Percentiles rank a stretch among this genome's conserved stretches.
Evolutionary conservation across 2,113 vertebrate genomes (phyloP).

Genomic region (Nesogale talazaci): DNA sequence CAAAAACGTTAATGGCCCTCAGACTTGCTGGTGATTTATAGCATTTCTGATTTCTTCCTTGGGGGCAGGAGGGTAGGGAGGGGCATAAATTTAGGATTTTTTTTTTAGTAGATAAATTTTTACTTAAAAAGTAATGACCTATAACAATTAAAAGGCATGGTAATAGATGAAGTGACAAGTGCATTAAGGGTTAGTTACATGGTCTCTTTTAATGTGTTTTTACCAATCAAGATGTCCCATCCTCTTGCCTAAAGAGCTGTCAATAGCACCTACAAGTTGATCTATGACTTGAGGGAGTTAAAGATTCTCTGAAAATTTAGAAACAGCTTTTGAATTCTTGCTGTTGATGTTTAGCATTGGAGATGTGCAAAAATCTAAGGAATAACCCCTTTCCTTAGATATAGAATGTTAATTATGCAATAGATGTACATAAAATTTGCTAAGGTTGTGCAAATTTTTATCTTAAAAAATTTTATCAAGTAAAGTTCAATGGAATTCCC

Average conservation of each 20-base stretch:
- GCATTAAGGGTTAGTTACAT: constrained; percentile 51
- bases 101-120: constrained; percentile 23
- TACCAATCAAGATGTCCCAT: constrained; percentile 81
- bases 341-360: constrained; percentile 52
- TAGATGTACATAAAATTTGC: constrained; percentile 38
- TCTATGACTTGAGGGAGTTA: constrained; percentile 85
- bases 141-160: constrained; percentile 40
- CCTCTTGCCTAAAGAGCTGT: not conserved
- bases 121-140: constrained; percentile 13
- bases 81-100: constrained; percentile 24
- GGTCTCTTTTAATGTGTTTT: constrained; percentile 80
- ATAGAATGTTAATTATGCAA: constrained; percentile 22
- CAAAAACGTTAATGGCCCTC: constrained; percentile 1
- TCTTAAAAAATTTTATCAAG: not conserved
- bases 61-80: too few relatives aligned
- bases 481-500: constrained; percentile 70
- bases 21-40: not conserved
- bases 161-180: constrained; percentile 37
- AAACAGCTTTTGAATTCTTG: constrained; percentile 77
- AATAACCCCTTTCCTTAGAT: constrained; percentile 24
- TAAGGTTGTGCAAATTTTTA: constrained; percentile 49
- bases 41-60: not conserved
- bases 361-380: constrained; percentile 49
- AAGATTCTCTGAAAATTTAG: constrained; percentile 84
- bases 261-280: constrained; percentile 83